These are phyloP conservation scores for Notocelia uddmanniana DNA, from an alignment of 2,888 invertebrate species.

Conservation along the genomic window DNA sequence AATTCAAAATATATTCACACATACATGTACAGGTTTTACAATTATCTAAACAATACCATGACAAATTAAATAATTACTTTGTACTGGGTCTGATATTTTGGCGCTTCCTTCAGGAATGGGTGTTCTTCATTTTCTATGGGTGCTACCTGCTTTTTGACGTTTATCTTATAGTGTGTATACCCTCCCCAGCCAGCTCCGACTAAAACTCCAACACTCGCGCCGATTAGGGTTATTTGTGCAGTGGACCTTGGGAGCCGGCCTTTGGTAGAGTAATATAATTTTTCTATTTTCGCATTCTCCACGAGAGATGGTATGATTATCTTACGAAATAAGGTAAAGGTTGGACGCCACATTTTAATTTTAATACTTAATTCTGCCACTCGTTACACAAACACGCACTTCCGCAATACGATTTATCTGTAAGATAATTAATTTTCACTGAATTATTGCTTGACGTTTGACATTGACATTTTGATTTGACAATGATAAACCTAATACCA, in stretches of 20 bases:
- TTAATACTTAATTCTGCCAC: constrained; percentile 22
- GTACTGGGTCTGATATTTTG: constrained; percentile 82
- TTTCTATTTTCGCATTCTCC: constrained; percentile 64
- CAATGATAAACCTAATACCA: not conserved
- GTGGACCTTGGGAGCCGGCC: constrained; percentile 72
- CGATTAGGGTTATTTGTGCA: constrained; percentile 83
- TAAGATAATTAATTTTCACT: not conserved
- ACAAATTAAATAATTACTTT: constrained; percentile 63
- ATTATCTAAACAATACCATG: not conserved
- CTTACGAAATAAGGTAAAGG: constrained; percentile 69
- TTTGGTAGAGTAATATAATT: constrained; percentile 69
- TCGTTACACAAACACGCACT: not conserved
- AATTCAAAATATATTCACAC: no score
- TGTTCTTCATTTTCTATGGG: constrained; percentile 73
- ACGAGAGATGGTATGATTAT: constrained; percentile 65
- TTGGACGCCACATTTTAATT: constrained; percentile 75
- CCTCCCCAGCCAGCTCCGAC: constrained; percentile 85
- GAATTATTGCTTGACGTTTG: not conserved
- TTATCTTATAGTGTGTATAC: constrained; percentile 81
- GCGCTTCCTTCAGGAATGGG: constrained; percentile 75
- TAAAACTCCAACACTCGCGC: constrained; percentile 86
- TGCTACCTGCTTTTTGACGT: constrained; percentile 63
- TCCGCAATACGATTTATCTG: not conserved
- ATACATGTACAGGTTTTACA: not conserved
- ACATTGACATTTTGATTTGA: no score